A percentile compares a stretch with the other conserved stretches of the same genome.
These are phyloP conservation scores for Callimorpha dominula DNA, from an alignment of 2,888 invertebrate species.

Conservation along the genomic window DNA sequence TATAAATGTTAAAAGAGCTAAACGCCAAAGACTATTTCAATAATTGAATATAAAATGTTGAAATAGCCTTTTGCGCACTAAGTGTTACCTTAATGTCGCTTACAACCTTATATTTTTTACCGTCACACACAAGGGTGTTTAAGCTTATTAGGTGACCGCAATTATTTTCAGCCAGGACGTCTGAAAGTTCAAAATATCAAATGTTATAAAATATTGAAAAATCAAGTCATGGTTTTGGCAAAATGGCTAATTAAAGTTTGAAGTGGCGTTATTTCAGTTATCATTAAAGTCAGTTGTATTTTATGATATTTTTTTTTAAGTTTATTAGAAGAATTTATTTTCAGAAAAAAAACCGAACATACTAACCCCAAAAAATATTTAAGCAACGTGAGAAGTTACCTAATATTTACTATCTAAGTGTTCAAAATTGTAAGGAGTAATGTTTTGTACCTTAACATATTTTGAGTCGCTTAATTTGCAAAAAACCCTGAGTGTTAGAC, in stretches of 20 bases:
- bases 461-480: background rate
- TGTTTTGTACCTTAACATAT: too few species aligned
- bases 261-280: background rate
- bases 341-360: too few species aligned
- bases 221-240: too few species aligned
- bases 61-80: background rate
- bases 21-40: background rate
- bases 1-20: constrained; percentile 24
- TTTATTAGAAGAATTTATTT: too few species aligned
- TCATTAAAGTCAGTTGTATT: background rate
- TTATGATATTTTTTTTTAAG: too few species aligned
- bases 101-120: background rate
- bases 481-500: background rate
- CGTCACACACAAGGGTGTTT: background rate
- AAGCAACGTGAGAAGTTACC: too few species aligned
- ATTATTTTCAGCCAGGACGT: background rate
- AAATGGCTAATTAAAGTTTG: too few species aligned
- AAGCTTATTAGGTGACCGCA: background rate
- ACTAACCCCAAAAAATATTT: too few species aligned
- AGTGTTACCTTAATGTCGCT: constrained; percentile 5
- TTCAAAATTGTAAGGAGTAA: background rate
- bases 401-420: background rate
- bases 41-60: background rate
- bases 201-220: too few species aligned
- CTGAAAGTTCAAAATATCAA: too few species aligned